A percentile compares a stretch with the other conserved stretches of the same genome.
Evolutionary conservation across 2,888 invertebrate genomes (phyloP).

Genomic region (Eupithecia insigniata): DNA sequence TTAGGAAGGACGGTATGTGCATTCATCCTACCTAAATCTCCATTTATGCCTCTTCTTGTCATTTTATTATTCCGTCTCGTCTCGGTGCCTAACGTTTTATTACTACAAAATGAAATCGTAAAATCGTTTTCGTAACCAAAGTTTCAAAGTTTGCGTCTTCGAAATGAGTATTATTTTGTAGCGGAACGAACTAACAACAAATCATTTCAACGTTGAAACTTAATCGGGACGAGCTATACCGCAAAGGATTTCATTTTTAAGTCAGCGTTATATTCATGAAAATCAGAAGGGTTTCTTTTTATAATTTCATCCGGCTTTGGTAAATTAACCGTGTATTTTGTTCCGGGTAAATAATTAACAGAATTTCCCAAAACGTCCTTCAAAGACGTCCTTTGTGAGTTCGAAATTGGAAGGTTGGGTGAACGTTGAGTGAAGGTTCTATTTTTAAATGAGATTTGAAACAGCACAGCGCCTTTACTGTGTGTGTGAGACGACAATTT

Average conservation of each 20-base stretch:
- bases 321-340: neutral
- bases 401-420: neutral
- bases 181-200: conserved; percentile 1
- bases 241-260: neutral
- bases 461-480: neutral
- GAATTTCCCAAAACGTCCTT: neutral
- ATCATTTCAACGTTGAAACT: conserved; percentile 8
- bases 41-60: conserved; percentile 2
- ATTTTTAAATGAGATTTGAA: neutral
- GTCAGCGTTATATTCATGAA: neutral
- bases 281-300: neutral
- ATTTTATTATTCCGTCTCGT: conserved; percentile 34
- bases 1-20: neutral
- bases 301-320: neutral
- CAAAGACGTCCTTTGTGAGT: neutral
- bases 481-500: neutral
- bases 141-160: conserved; percentile 25
- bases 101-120: conserved; percentile 38
- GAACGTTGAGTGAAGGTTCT: neutral
- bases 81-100: conserved; percentile 32
- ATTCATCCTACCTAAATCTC: neutral
- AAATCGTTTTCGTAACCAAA: conserved; percentile 30
- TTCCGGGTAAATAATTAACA: neutral
- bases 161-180: conserved; percentile 28
- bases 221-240: conserved; percentile 4